Conservation (phyloP, 2,113 vertebrate species). For the Helogale parvula region DNA sequence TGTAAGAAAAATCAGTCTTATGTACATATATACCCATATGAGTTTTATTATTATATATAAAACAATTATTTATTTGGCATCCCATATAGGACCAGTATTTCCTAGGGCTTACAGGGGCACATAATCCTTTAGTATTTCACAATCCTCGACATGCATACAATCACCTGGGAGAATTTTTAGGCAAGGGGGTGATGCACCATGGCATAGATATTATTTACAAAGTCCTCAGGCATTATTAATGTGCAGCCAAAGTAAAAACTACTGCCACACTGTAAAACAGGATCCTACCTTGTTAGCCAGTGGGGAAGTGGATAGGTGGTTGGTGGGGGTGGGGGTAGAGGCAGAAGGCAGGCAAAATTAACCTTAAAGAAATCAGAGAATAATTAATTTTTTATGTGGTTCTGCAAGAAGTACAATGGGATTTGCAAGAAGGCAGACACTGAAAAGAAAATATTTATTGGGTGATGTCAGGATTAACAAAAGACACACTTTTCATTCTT, state of each 20-base stretch:
- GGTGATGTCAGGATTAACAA: background rate
- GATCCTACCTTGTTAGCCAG: background rate
- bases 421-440: background rate
- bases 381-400: background rate
- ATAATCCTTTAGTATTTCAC: background rate
- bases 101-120: background rate
- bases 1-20: background rate
- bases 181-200: background rate
- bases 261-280: background rate
- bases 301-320: background rate
- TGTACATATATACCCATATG: background rate
- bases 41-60: background rate
- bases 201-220: background rate
- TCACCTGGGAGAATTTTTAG: background rate
- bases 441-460: background rate
- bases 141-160: background rate
- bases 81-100: background rate
- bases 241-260: background rate
- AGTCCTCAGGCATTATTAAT: background rate
- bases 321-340: too few relatives aligned
- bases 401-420: background rate
- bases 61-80: background rate
- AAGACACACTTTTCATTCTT: background rate
- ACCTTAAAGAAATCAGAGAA: background rate
- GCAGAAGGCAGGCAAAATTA: background rate